Percentiles rank a stretch among this genome's conserved stretches.
These are phyloP conservation scores for Sarcophilus harrisii DNA, from an alignment of 2,797 vertebrate genomes.

Conservation along the genomic window DNA sequence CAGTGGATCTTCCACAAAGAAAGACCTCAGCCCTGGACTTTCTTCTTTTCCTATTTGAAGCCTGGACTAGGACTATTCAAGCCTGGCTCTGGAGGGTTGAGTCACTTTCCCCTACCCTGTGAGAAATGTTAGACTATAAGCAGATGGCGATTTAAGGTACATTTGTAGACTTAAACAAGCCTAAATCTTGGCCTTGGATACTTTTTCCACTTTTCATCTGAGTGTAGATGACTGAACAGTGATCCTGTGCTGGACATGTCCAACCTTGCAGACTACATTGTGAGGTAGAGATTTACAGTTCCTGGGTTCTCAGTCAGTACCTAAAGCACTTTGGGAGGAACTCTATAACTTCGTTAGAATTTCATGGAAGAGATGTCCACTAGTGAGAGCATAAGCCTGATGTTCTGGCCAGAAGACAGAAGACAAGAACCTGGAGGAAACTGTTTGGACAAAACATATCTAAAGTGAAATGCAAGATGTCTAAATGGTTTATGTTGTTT, in stretches of 20 bases:
- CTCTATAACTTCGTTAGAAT: neutral
- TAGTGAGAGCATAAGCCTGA: neutral
- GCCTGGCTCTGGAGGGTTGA: neutral
- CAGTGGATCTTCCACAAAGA: neutral
- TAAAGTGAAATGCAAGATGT: neutral
- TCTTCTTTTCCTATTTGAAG: neutral
- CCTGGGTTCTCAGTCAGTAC: neutral
- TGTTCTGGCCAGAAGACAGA: neutral
- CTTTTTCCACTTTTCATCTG: neutral
- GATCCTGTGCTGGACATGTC: neutral
- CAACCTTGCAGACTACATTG: neutral
- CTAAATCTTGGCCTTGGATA: neutral
- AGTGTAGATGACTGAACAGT: neutral
- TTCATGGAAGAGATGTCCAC: neutral
- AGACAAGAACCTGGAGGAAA: neutral
- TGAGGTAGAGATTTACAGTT: neutral
- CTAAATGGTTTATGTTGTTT: neutral
- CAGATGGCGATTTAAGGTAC: neutral
- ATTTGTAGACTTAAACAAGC: neutral
- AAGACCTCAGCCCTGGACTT: neutral
- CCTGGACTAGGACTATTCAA: neutral
- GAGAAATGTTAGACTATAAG: neutral
- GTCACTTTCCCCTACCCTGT: neutral
- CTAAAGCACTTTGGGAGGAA: neutral
- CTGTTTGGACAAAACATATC: neutral